These are phyloP conservation scores for Drosophila albomicans DNA, from an alignment of 1,140 invertebrate genomes.

Conservation along the genomic window DNA sequence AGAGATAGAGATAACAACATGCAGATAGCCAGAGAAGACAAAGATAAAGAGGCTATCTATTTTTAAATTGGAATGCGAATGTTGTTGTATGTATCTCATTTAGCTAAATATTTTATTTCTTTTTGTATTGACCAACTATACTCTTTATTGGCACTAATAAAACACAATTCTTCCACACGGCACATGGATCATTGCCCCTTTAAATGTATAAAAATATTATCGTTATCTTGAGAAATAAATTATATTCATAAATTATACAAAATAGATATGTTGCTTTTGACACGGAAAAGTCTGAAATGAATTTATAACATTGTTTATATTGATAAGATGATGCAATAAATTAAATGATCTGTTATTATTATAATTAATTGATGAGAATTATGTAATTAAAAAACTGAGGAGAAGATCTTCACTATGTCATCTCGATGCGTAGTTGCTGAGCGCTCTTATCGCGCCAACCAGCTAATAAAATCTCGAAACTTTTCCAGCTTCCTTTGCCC, in stretches of 20 bases:
- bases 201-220: background rate
- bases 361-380: background rate
- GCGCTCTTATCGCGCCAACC: conserved; percentile 49
- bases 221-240: background rate
- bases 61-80: background rate
- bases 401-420: background rate
- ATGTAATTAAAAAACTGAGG: background rate
- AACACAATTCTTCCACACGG: background rate
- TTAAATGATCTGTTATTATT: background rate
- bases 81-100: background rate
- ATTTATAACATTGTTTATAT: background rate
- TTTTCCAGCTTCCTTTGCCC: conserved; percentile 53
- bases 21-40: background rate
- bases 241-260: background rate
- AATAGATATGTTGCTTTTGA: background rate
- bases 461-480: conserved; percentile 57
- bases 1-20: background rate
- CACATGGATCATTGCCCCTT: too few relatives aligned
- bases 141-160: background rate
- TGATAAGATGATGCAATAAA: conserved; percentile 1
- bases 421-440: background rate
- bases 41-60: background rate
- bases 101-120: background rate
- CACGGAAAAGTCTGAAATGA: background rate
- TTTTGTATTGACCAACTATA: background rate